phyloP scores from a whole-genome alignment of 2,113 vertebrate species.

The Prietella phreatophila region DNA sequence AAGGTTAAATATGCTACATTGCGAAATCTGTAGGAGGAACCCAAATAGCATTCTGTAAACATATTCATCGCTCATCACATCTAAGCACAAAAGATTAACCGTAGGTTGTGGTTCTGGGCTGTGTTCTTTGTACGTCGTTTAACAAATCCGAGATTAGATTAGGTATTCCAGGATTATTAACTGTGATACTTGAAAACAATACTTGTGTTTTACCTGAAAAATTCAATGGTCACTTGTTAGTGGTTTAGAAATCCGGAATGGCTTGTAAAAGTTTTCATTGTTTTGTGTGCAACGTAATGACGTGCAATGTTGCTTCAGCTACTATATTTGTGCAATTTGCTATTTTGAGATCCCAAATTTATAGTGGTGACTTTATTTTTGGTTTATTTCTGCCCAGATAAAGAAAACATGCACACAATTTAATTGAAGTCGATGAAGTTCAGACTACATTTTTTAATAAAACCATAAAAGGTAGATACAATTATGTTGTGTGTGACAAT shows the following conservation, averaged over 20 bases:
- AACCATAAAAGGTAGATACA: neutral
- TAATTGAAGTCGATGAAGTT: neutral
- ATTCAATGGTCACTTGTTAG: neutral
- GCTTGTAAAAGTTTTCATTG: neutral
- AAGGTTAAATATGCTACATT: neutral
- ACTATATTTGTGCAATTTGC: neutral
- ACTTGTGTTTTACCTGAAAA: neutral
- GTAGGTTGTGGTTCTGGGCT: neutral
- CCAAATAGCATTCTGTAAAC: neutral
- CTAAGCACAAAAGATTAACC: neutral
- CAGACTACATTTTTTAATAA: neutral
- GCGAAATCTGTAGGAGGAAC: slow-evolving; percentile 3
- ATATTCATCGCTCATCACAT: neutral
- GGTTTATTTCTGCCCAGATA: neutral
- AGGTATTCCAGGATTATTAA: neutral
- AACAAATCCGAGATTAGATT: neutral
- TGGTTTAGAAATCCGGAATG: neutral
- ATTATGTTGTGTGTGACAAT: neutral
- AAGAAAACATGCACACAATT: neutral
- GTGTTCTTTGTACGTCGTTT: neutral
- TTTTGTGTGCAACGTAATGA: neutral
- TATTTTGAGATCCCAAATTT: neutral
- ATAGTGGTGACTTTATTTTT: neutral
- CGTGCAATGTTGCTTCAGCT: neutral
- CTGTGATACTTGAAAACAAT: neutral